A percentile compares a stretch with the other conserved stretches of the same genome.
Evolutionary conservation across 2,113 vertebrate species (phyloP).

Genomic region (Dipodomys spectabilis): DNA sequence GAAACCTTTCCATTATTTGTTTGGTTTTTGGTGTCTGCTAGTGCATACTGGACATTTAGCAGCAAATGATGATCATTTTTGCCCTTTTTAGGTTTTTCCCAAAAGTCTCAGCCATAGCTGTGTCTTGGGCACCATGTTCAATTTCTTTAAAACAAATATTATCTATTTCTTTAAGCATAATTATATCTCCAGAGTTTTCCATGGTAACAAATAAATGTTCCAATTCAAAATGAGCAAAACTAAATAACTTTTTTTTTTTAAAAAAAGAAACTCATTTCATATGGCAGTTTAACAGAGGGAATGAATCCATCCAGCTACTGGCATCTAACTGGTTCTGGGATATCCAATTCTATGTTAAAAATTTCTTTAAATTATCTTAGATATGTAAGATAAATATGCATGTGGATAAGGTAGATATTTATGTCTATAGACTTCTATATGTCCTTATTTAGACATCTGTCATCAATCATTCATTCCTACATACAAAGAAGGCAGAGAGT

Average conservation of each 20-base stretch:
- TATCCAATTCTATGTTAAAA: neutral
- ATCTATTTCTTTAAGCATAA: neutral
- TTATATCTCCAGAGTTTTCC: neutral
- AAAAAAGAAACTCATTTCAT: slow-evolving; percentile 16
- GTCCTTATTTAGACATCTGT: neutral
- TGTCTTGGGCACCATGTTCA: neutral
- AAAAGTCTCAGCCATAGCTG: neutral
- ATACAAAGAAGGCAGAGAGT: slow-evolving; percentile 3
- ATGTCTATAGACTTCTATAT: neutral
- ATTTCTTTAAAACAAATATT: too few relatives aligned
- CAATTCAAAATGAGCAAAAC: slow-evolving; percentile 37
- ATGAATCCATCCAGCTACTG: slow-evolving; percentile 21
- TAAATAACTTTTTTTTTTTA: neutral
- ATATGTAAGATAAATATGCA: neutral
- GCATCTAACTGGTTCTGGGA: neutral
- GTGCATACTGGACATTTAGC: neutral
- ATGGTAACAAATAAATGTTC: neutral
- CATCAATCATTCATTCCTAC: neutral
- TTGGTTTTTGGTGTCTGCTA: neutral
- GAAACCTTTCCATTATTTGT: neutral
- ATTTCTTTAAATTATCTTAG: slow-evolving; percentile 27
- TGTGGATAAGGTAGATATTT: neutral
- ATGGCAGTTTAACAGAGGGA: slow-evolving; percentile 11
- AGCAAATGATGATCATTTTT: slow-evolving; percentile 22
- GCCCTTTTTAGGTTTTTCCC: neutral